phyloP scores from a whole-genome alignment of 2,797 vertebrate species.

The Parotocinclus haroldoi region DNA sequence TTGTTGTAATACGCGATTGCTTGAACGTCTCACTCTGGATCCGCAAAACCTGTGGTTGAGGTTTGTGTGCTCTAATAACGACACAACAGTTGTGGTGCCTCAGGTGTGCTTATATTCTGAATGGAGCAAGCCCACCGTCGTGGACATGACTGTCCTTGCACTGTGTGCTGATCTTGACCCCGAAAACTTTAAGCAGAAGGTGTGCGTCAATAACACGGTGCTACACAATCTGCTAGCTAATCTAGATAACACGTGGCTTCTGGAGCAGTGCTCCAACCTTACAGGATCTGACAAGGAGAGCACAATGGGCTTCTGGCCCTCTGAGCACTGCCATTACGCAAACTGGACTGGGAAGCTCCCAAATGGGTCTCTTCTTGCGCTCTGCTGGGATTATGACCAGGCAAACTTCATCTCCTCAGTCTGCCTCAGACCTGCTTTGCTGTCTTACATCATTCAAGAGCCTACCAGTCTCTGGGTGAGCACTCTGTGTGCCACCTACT shows the following conservation, averaged over 20 bases:
- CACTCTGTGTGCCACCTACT: slow-evolving; percentile 62
- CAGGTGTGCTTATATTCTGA: slow-evolving; percentile 68
- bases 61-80: slow-evolving; percentile 57
- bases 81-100: slow-evolving; percentile 37
- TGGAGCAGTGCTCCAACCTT: slow-evolving; percentile 65
- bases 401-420: slow-evolving; percentile 62
- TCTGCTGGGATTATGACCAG: slow-evolving; percentile 76
- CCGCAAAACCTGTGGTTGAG: slow-evolving; percentile 67
- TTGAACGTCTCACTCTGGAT: slow-evolving; percentile 60
- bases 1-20: slow-evolving; percentile 62
- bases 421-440: slow-evolving; percentile 58
- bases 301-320: slow-evolving; percentile 50
- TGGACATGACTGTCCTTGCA: slow-evolving; percentile 75
- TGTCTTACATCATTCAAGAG: slow-evolving; percentile 58
- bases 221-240: slow-evolving; percentile 71
- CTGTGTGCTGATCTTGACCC: slow-evolving; percentile 69
- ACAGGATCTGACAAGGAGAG: slow-evolving; percentile 36
- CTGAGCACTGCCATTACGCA: slow-evolving; percentile 67
- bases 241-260: slow-evolving; percentile 73
- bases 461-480: slow-evolving; percentile 66
- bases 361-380: slow-evolving; percentile 57
- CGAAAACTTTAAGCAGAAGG: slow-evolving; percentile 66
- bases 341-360: slow-evolving; percentile 65
- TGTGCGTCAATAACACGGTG: slow-evolving; percentile 65
- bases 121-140: slow-evolving; percentile 67